Conservation (phyloP, 2,113 vertebrate species). For the Petroica traversi region DNA sequence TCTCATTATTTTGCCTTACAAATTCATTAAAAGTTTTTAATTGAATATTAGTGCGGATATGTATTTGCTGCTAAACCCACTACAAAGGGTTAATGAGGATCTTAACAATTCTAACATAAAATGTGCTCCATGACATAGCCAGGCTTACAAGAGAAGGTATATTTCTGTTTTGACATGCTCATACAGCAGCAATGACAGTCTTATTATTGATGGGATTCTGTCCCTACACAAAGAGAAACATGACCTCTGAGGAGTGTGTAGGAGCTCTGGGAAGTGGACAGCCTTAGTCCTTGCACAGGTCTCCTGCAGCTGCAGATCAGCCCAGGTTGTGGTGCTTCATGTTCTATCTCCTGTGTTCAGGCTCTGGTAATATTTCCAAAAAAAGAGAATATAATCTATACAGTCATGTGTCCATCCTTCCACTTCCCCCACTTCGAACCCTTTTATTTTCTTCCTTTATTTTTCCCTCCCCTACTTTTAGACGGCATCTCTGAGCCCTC, state of each 20-base stretch:
- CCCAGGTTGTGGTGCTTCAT: neutral
- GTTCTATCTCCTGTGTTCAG: neutral
- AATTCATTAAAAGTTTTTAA: neutral
- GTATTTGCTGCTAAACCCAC: neutral
- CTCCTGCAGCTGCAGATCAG: neutral
- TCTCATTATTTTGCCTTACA: neutral
- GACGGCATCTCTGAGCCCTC: neutral
- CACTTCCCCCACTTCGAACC: fast-evolving
- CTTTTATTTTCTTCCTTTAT: neutral
- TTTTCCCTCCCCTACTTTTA: neutral
- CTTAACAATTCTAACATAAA: neutral
- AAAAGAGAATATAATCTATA: neutral
- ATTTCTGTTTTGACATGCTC: neutral
- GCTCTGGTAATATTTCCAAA: neutral
- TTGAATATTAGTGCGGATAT: neutral
- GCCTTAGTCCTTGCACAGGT: neutral
- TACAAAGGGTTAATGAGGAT: neutral
- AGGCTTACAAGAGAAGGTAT: neutral
- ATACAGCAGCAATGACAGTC: neutral
- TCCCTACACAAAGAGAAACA: neutral
- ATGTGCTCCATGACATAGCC: neutral
- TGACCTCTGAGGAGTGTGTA: neutral
- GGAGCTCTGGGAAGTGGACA: neutral
- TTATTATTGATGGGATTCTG: neutral
- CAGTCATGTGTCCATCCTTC: neutral